These are phyloP conservation scores for Ageneiosus marmoratus DNA, from an alignment of 2,113 vertebrate species.

Conservation along the genomic window DNA sequence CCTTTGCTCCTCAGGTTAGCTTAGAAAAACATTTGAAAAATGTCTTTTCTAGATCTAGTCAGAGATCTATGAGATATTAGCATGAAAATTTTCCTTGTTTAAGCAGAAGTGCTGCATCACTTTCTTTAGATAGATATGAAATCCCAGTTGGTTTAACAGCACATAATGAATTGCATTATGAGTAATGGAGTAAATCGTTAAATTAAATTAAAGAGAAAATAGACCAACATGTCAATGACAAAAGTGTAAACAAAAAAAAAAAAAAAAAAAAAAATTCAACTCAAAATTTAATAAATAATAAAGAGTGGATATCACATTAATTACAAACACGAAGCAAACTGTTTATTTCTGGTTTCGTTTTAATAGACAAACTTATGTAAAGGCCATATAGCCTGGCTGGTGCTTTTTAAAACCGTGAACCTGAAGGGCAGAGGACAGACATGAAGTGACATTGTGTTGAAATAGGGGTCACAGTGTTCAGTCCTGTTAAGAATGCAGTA, in stretches of 20 bases:
- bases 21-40: not conserved
- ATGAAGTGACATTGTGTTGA: slow-evolving; percentile 25
- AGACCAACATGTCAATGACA: no score
- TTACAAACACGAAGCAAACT: no score
- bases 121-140: not conserved
- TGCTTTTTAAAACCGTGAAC: not conserved
- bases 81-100: not conserved
- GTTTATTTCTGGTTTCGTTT: not conserved
- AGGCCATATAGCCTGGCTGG: not conserved
- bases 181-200: not conserved
- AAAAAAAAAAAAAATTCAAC: no score
- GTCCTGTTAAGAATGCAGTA: slow-evolving; percentile 46
- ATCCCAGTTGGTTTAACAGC: not conserved
- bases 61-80: not conserved
- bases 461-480: slow-evolving; percentile 38
- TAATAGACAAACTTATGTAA: not conserved
- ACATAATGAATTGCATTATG: not conserved
- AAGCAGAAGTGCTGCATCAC: not conserved
- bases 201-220: not conserved
- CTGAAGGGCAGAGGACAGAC: not conserved
- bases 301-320: no score
- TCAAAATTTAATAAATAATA: no score
- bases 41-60: not conserved
- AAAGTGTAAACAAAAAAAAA: no score
- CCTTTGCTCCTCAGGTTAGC: no score